Percentiles rank a stretch among this genome's conserved stretches.
Conservation (phyloP, 2,797 vertebrate species). For the Poliocrania exsul region DNA sequence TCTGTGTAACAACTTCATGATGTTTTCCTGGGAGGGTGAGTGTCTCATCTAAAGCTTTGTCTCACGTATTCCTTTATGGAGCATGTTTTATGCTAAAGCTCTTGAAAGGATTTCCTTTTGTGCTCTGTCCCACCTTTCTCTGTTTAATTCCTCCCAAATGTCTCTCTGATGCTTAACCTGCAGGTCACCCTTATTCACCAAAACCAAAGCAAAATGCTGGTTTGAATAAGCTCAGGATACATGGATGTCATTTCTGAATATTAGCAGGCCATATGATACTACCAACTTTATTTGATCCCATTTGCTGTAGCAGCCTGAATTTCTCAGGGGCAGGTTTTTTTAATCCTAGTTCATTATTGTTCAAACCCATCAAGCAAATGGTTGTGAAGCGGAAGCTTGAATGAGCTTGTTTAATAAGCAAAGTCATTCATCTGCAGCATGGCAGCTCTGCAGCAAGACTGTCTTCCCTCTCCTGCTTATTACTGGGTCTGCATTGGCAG, state of each 20-base stretch:
- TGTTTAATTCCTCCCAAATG: slow-evolving; percentile 19
- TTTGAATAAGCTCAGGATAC: slow-evolving; percentile 33
- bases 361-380: slow-evolving; percentile 57
- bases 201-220: slow-evolving; percentile 28
- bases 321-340: slow-evolving; percentile 59
- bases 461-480: neutral
- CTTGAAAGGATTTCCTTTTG: slow-evolving; percentile 45
- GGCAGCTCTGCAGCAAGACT: slow-evolving; percentile 10
- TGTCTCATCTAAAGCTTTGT: slow-evolving; percentile 32
- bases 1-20: slow-evolving; percentile 52
- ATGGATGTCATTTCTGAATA: slow-evolving; percentile 18
- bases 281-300: slow-evolving; percentile 30
- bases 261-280: slow-evolving; percentile 22
- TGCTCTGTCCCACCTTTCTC: slow-evolving; percentile 16
- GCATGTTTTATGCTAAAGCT: neutral
- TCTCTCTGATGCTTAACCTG: slow-evolving; percentile 43
- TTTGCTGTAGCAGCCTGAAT: neutral
- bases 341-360: slow-evolving; percentile 58
- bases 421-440: slow-evolving; percentile 58
- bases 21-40: slow-evolving; percentile 50
- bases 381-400: slow-evolving; percentile 54
- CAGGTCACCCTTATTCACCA: slow-evolving; percentile 8
- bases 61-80: neutral
- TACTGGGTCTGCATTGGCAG: neutral
- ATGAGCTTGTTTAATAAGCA: slow-evolving; percentile 65